Conservation (phyloP, 2,113 vertebrate genomes). For the Anoura caudifer region DNA sequence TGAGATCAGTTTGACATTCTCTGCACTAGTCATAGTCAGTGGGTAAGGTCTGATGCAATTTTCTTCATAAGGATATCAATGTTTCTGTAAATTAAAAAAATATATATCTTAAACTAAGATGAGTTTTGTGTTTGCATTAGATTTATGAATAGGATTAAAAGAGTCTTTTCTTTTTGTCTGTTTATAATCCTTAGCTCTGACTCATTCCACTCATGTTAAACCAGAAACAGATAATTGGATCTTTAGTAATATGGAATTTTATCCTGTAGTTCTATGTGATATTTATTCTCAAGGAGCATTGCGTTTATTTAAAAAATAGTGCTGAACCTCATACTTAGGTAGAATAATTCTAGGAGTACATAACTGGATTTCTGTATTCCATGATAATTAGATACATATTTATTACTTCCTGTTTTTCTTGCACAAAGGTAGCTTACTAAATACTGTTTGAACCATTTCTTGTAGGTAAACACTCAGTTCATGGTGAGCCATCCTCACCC, state of each 20-base stretch:
- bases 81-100: neutral
- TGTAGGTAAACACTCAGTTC: neutral
- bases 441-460: neutral
- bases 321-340: neutral
- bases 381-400: neutral
- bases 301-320: neutral
- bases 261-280: neutral
- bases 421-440: neutral
- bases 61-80: neutral
- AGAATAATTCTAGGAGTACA: neutral
- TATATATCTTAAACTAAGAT: neutral
- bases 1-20: neutral
- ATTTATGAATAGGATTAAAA: neutral
- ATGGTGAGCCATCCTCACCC: neutral
- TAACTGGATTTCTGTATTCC: neutral
- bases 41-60: neutral
- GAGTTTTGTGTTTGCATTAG: neutral
- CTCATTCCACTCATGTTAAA: neutral
- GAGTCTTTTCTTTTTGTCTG: neutral
- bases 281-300: neutral
- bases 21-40: neutral
- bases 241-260: neutral
- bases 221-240: neutral
- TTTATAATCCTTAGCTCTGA: neutral
- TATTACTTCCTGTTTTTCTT: neutral